These are phyloP conservation scores for Pelmatolapia mariae DNA, from an alignment of 2,113 vertebrate species.

Conservation along the genomic window DNA sequence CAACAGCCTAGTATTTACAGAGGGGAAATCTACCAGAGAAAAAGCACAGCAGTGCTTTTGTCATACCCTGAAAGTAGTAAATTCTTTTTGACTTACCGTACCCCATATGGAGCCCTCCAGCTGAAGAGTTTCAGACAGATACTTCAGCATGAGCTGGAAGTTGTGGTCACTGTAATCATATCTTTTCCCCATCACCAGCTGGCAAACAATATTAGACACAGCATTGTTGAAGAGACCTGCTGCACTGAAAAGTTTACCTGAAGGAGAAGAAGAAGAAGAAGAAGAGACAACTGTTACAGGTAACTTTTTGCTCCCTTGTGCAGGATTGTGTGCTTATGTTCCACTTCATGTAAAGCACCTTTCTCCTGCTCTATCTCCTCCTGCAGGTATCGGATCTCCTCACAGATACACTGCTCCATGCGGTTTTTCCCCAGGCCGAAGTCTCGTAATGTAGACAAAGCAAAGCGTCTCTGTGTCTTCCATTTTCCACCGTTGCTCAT, in stretches of 20 bases:
- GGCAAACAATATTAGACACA: conserved; percentile 81
- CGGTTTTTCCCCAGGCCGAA: conserved; percentile 76
- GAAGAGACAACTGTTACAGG: neutral
- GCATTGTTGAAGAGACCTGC: conserved; percentile 74
- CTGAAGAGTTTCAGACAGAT: conserved; percentile 36
- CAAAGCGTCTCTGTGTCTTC: conserved; percentile 74
- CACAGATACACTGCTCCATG: conserved; percentile 37
- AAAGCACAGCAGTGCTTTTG: neutral
- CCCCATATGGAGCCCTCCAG: conserved; percentile 52
- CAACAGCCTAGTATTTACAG: neutral
- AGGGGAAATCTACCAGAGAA: neutral
- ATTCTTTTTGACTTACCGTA: conserved; percentile 42
- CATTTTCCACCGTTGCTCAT: conserved; percentile 63
- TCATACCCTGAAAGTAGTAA: neutral
- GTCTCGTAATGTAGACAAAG: conserved; percentile 70
- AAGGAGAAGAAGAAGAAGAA: neutral
- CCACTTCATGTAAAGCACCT: conserved; percentile 47
- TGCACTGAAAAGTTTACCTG: conserved; percentile 75
- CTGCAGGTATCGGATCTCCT: too few species aligned
- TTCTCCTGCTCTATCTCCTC: conserved; percentile 60
- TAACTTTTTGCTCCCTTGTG: fast-evolving
- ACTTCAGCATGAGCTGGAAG: conserved; percentile 72
- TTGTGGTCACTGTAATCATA: conserved; percentile 74
- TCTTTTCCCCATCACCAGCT: conserved; percentile 77
- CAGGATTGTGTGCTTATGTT: neutral